Evolutionary conservation across 1,140 invertebrate species (phyloP).

Genomic region (Myzus persicae): DNA sequence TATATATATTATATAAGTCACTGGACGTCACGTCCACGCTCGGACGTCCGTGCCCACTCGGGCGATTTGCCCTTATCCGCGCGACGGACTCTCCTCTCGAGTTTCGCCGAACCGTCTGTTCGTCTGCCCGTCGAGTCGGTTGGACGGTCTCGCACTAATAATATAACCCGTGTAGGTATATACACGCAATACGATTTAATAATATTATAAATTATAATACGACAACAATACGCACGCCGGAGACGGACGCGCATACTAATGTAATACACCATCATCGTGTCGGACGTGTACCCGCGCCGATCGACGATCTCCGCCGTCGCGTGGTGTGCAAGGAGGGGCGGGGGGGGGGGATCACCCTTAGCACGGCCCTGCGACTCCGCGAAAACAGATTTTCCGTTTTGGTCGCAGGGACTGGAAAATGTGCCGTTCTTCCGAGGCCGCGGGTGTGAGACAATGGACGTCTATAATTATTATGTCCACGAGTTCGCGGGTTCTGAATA

Average conservation of each 20-base stretch:
- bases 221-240: background rate
- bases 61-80: background rate
- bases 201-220: background rate
- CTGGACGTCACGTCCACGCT: slow-evolving; percentile 7
- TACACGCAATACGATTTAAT: no score
- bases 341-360: no score
- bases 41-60: background rate
- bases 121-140: background rate
- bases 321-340: no score
- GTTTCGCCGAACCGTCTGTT: background rate
- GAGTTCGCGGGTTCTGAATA: no score
- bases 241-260: background rate
- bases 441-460: no score
- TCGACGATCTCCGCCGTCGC: background rate
- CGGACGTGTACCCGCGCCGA: background rate
- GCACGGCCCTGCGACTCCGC: no score
- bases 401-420: no score
- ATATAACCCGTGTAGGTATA: background rate
- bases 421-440: no score
- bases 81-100: background rate
- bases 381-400: no score
- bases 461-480: no score
- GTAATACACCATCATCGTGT: background rate
- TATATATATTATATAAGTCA: background rate
- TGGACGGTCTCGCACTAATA: background rate